A percentile compares a stretch with the other conserved stretches of the same genome.
phyloP scores from a whole-genome alignment of 2,888 invertebrate species.

The Calliphora vomitoria region DNA sequence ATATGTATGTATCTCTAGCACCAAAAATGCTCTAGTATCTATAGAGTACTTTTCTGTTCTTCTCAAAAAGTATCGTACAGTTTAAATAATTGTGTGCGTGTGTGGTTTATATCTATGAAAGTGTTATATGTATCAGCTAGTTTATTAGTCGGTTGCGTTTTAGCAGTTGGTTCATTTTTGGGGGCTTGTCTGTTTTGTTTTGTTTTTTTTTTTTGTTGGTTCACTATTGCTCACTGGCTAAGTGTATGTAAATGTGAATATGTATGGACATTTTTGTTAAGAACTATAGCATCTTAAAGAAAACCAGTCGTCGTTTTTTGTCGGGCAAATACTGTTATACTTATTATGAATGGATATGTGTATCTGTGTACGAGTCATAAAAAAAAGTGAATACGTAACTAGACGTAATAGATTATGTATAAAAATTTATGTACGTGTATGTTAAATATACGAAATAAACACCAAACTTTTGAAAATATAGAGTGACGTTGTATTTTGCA shows the following conservation, averaged over 20 bases:
- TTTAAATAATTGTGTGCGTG: neutral
- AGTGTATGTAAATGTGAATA: constrained; percentile 37
- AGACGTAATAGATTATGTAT: constrained; percentile 5
- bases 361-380: neutral
- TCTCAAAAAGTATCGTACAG: neutral
- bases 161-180: constrained; percentile 61
- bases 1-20: neutral
- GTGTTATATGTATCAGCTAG: neutral
- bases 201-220: too few relatives aligned
- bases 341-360: neutral
- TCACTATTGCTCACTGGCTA: neutral
- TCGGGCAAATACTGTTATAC: constrained; percentile 6
- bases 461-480: neutral
- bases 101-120: constrained; percentile 18
- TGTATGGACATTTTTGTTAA: constrained; percentile 18
- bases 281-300: constrained; percentile 19
- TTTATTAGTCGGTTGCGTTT: constrained; percentile 28
- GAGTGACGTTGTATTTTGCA: neutral
- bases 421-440: too few relatives aligned
- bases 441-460: neutral
- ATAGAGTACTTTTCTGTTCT: neutral
- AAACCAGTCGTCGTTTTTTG: constrained; percentile 27
- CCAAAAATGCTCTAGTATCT: neutral
- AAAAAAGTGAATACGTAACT: constrained; percentile 23
- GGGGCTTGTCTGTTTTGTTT: constrained; percentile 73